Conservation (phyloP, 2,888 invertebrate species). For the Cylindroiulus punctatus region DNA sequence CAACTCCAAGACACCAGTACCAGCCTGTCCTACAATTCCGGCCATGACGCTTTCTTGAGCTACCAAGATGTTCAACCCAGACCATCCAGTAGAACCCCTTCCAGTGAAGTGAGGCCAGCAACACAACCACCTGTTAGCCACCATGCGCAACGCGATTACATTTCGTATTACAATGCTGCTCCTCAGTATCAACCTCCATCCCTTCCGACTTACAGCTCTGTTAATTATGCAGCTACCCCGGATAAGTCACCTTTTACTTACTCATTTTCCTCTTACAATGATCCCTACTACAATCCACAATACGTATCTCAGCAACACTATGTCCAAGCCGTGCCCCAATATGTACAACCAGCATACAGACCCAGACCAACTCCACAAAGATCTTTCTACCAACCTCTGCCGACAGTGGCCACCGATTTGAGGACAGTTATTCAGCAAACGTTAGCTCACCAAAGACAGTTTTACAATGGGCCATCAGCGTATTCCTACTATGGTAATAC, state of each 20-base stretch:
- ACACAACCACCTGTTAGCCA: neutral
- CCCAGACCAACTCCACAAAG: neutral
- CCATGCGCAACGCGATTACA: conserved; percentile 35
- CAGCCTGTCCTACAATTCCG: neutral
- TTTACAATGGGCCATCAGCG: neutral
- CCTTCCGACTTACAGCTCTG: neutral
- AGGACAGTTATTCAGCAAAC: neutral
- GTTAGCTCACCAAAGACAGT: conserved; percentile 1
- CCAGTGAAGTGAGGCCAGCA: neutral
- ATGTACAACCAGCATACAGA: neutral
- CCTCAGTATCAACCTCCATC: conserved; percentile 11
- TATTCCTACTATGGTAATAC: neutral
- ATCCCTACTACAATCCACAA: conserved; percentile 1
- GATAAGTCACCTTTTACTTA: conserved; percentile 17
- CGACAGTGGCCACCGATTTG: neutral
- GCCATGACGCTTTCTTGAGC: neutral
- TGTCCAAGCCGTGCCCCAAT: neutral
- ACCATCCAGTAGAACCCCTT: conserved; percentile 40
- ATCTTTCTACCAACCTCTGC: neutral
- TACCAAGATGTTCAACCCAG: conserved; percentile 6
- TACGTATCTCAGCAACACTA: neutral
- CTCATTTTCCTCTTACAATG: conserved; percentile 50
- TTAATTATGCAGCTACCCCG: neutral
- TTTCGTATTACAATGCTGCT: conserved; percentile 46
- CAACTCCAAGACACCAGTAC: neutral